phyloP scores from a whole-genome alignment of 2,797 vertebrate species.

The Dryobates pubescens region DNA sequence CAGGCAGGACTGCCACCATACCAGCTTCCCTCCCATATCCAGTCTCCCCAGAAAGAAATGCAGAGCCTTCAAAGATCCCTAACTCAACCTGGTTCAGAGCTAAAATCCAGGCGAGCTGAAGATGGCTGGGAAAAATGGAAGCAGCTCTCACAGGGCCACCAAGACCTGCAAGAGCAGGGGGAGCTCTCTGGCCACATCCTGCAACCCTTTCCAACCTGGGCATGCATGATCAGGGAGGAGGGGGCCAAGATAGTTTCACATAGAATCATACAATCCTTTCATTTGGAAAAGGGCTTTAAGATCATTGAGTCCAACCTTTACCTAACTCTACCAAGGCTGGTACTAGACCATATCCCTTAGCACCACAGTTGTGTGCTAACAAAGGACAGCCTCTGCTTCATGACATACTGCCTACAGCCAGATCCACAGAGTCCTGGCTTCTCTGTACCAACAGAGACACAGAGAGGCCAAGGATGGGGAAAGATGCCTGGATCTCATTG shows the following conservation, averaged over 20 bases:
- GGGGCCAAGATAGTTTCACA: background rate
- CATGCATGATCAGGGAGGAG: background rate
- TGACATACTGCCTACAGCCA: background rate
- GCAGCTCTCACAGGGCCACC: background rate
- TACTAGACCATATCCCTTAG: no score
- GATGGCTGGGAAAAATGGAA: background rate
- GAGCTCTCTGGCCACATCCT: background rate
- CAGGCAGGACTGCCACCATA: background rate
- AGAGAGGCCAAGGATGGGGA: background rate
- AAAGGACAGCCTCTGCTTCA: background rate
- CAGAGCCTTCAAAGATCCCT: background rate
- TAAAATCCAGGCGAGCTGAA: background rate
- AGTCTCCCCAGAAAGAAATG: background rate
- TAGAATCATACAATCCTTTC: background rate
- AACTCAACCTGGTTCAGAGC: background rate
- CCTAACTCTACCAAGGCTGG: no score
- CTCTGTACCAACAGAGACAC: background rate
- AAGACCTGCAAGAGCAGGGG: background rate
- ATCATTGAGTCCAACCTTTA: no score
- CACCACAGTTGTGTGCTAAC: background rate
- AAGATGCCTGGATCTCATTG: background rate
- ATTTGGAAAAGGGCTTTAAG: no score
- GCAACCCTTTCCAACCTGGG: background rate
- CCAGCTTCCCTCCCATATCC: background rate
- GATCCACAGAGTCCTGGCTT: background rate